Base-by-base conservation (phyloP, 2,113 vertebrate species). In the Myrmecophaga tridactyla region DNA sequence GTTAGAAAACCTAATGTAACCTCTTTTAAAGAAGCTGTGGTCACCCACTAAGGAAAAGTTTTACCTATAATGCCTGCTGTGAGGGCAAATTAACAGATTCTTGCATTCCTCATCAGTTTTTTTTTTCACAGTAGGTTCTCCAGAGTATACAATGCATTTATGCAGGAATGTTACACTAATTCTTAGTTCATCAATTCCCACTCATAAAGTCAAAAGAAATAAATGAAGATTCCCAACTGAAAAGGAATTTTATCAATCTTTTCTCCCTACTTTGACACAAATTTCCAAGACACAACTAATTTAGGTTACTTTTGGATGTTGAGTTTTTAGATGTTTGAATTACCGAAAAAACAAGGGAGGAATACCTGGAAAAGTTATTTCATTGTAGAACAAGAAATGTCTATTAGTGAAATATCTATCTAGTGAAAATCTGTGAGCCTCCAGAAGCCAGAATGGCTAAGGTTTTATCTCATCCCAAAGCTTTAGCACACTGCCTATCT, bases 41-140 rank as follows among this genome's bases (percentile, higher is more conserved):
- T 67, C 87, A 86, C 70, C 60, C 80, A 96, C 69, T 82, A 96
- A 88, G 85, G 17, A 95, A 96, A 86, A 69, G 70, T 60, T 95
- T 92, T 46, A 92, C 96, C 96, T 90, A 70, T 23, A 87, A 84
- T 60, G 89, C 98, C 98, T 81, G 97, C 98, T 98, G 98, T 96
- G 98, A 98, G 89, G 96, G 91, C 95, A 98, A 98, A 98, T 98
- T 96, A 98, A 86, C 11, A 51, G 88, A 96, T 97, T 96, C 97
- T 95, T 97, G 96, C 98, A 98, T 98, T 97, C 95, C 95, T 96
- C 96, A 91, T 58, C 89, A 96, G 96, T 96, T 98, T 97, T 51
- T 82, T 82, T n/a, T 97, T 51, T 97, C 98, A 86, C 98, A 98
- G 98, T 96, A 95, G 95, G 98, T 75, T 95, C 75, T 65, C 83